Evolutionary conservation across 2,888 invertebrate genomes (phyloP).

Genomic region (Nysson spinosus): DNA sequence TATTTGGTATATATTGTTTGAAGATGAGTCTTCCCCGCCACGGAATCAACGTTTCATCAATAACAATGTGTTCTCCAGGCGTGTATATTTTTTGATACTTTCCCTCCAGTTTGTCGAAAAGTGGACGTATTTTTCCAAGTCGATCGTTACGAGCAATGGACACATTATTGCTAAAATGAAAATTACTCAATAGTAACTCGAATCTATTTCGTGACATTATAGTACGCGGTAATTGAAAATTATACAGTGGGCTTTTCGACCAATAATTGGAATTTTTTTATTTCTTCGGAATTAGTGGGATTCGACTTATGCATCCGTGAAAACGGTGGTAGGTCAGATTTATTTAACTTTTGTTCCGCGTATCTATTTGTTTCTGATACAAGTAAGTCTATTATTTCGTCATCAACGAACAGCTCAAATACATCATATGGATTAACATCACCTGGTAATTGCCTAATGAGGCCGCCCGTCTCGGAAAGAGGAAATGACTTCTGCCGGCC

Average conservation of each 20-base stretch:
- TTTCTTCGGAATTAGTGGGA: slow-evolving; percentile 50
- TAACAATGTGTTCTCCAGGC: slow-evolving; percentile 43
- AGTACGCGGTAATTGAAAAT: slow-evolving; percentile 20
- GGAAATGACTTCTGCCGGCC: slow-evolving; percentile 17
- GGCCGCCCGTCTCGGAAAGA: slow-evolving; percentile 23
- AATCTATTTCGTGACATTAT: slow-evolving; percentile 40
- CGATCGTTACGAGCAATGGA: slow-evolving; percentile 25
- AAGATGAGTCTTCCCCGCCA: slow-evolving; percentile 57
- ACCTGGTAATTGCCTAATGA: slow-evolving; percentile 26
- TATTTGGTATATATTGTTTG: slow-evolving; percentile 53
- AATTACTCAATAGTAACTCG: slow-evolving; percentile 31
- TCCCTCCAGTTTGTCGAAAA: slow-evolving; percentile 23
- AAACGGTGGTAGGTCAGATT: slow-evolving; percentile 18
- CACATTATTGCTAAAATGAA: slow-evolving; percentile 32
- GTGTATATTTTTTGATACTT: slow-evolving; percentile 26
- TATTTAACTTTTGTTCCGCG: slow-evolving; percentile 35
- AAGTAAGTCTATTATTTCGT: slow-evolving; percentile 37
- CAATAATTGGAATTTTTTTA: slow-evolving; percentile 50
- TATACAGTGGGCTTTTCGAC: slow-evolving; percentile 31
- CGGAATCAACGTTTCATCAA: slow-evolving; percentile 57
- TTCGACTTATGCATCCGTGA: slow-evolving; percentile 48
- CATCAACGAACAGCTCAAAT: slow-evolving; percentile 35
- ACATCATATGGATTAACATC: slow-evolving; percentile 32
- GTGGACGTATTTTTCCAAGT: slow-evolving; percentile 35
- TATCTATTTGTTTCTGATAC: slow-evolving; percentile 49